Base-by-base conservation (phyloP, 2,888 invertebrate species). In the Rugalucina vietnamica region DNA sequence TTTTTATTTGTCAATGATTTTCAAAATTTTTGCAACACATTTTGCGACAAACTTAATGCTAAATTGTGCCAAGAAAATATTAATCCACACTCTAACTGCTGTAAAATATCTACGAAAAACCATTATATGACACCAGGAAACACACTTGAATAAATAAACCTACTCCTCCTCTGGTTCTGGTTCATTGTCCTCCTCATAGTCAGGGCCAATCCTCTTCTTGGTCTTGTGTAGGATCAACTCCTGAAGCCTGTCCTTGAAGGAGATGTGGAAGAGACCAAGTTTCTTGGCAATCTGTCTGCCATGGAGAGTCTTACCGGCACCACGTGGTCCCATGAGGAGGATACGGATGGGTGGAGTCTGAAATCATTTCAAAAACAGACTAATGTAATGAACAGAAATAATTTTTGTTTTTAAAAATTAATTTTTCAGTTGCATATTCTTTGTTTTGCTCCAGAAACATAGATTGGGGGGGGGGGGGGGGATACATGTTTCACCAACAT, bases 251-350 rank as follows among this genome's bases (percentile, higher is more conserved):
- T 95, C 95, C 78, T 91, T 90, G 91, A 95, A 95, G 73, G 93
- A 92, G 70, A 95, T 95, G 90, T 95, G 95, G 93, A 95, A 95
- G n/a, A 95, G 82, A 1, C 94, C 94, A 32, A 93, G 88, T 81
- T 94, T 94, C 74, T 91, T 89, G 37, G 95, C 95, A 74, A 95
- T 89, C 43, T 93, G 88, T 27, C 94, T 88, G 0, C 94, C 95
- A 87, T 95, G 94, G 4, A 94, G 79, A 1, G 93, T 92, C 88
- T 95, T 95, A 32, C 95, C 95, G 8, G 94, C 89, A 5, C 95
- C 95, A 49, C 90, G 88, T 0, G 94, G 92, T 29, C 95, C 95
- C 5, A 95, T 86, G 24, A 95, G 88, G 36, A 95, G 81, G 29
- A 95, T 82, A 34, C 95, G 91, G 12, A 93, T 69, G 12, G 95